Conservation (phyloP, 1,140 invertebrate genomes). For the Drosophila bifasciata region DNA sequence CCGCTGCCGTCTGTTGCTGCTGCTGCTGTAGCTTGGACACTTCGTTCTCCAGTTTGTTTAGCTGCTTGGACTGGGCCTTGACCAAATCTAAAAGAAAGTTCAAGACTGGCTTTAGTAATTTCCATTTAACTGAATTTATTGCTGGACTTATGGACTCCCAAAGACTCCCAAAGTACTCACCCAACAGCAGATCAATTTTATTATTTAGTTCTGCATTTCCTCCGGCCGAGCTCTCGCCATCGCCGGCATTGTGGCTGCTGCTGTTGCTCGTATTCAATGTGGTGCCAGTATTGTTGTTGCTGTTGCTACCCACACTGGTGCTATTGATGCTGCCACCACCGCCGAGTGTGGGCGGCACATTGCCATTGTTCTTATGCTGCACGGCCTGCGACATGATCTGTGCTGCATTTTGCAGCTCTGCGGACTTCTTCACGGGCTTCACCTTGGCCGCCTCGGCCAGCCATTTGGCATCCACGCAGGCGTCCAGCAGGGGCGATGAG, state of each 20-base stretch:
- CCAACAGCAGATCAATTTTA: slow-evolving; percentile 73
- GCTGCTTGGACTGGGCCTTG: slow-evolving; percentile 70
- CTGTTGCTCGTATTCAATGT: slow-evolving; percentile 52
- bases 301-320: slow-evolving; percentile 32
- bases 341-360: slow-evolving; percentile 61
- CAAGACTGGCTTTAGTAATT: slow-evolving; percentile 15
- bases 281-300: slow-evolving; percentile 51
- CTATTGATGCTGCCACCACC: slow-evolving; percentile 33
- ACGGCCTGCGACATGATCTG: slow-evolving; percentile 80
- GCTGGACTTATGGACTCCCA: too few species aligned
- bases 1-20: slow-evolving; percentile 14
- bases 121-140: too few species aligned
- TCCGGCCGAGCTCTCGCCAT: slow-evolving; percentile 19
- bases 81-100: slow-evolving; percentile 52
- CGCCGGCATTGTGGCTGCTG: slow-evolving; percentile 37
- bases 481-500: slow-evolving; percentile 45
- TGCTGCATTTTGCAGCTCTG: slow-evolving; percentile 76
- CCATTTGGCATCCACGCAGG: slow-evolving; percentile 59
- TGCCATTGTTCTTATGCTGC: slow-evolving; percentile 73
- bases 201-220: slow-evolving; percentile 53
- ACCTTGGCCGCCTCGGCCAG: slow-evolving; percentile 43
- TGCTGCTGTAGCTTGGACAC: slow-evolving; percentile 58
- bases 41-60: slow-evolving; percentile 70
- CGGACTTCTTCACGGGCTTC: slow-evolving; percentile 60
- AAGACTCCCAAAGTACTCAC: slow-evolving; percentile 41